Percentiles rank a stretch among this genome's conserved stretches.
These are phyloP conservation scores for Rhinolophus sinicus DNA, from an alignment of 2,113 vertebrate genomes.

Conservation along the genomic window DNA sequence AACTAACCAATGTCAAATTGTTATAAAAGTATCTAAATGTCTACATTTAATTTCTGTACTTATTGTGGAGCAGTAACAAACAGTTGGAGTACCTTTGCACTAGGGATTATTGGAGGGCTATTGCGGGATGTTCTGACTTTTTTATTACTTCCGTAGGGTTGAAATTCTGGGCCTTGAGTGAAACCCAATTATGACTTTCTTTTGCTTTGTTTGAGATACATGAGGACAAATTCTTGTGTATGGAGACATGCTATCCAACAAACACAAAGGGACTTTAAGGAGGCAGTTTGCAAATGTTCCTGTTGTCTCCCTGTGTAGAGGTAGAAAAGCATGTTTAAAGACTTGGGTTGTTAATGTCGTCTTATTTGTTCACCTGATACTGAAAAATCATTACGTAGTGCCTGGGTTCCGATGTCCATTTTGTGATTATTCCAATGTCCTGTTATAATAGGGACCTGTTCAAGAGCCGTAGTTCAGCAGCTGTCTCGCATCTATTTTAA, in stretches of 20 bases:
- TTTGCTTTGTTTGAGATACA: slow-evolving; percentile 28
- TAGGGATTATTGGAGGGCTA: not conserved
- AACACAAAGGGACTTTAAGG: not conserved
- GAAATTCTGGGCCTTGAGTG: not conserved
- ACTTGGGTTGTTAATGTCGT: not conserved
- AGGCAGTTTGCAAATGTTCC: not conserved
- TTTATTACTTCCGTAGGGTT: not conserved
- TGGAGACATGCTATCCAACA: not conserved
- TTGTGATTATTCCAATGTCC: not conserved
- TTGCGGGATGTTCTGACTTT: not conserved
- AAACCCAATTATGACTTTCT: not conserved
- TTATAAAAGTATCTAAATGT: not conserved
- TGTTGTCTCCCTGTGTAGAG: not conserved
- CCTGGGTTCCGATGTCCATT: not conserved
- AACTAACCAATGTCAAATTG: not conserved
- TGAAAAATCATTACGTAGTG: not conserved
- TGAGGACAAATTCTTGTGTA: not conserved
- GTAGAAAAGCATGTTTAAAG: not conserved
- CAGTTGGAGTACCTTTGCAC: not conserved
- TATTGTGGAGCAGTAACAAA: not conserved
- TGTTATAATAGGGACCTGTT: not conserved
- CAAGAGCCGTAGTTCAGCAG: not conserved
- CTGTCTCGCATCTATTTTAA: not conserved
- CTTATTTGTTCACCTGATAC: not conserved
- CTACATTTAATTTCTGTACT: not conserved